Evolutionary conservation across 2,797 vertebrate species (phyloP).

Genomic region (Phylloscopus collybita): DNA sequence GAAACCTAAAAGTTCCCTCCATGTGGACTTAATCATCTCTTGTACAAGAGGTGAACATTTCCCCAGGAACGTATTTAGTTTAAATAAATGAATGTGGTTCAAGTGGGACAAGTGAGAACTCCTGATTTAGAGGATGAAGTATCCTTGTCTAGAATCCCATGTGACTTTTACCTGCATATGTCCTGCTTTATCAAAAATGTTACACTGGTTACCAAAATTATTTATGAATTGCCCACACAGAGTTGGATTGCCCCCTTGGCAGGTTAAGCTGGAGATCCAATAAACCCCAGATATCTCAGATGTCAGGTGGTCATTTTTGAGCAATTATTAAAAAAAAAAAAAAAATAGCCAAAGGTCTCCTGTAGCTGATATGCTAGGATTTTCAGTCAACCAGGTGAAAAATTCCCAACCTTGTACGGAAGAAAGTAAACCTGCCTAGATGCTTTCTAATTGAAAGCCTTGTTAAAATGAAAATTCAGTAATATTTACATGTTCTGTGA

Average conservation of each 20-base stretch:
- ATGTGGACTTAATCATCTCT: not conserved
- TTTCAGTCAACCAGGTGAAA: not conserved
- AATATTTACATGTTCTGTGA: not conserved
- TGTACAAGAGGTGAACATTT: not conserved
- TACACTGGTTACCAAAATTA: not conserved
- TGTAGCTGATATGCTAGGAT: not conserved
- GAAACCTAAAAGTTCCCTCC: not conserved
- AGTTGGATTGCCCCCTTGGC: not conserved
- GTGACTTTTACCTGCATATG: not conserved
- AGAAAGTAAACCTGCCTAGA: not conserved
- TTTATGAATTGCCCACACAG: not conserved
- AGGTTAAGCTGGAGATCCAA: not conserved
- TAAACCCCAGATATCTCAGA: not conserved
- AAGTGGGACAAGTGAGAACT: not conserved
- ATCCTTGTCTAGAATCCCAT: not conserved
- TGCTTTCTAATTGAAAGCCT: not conserved
- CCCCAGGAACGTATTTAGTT: not conserved
- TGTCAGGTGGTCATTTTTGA: not conserved
- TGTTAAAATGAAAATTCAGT: not conserved
- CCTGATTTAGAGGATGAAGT: not conserved
- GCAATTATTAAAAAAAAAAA: not conserved
- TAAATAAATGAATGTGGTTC: not conserved
- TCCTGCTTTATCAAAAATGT: not conserved
- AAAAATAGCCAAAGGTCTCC: not conserved
- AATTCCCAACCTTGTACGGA: not conserved